Evolutionary conservation across 2,888 invertebrate species (phyloP), one percentile per base, ranked within the genome.

Genomic region (Limnephilus marmoratus): DNA sequence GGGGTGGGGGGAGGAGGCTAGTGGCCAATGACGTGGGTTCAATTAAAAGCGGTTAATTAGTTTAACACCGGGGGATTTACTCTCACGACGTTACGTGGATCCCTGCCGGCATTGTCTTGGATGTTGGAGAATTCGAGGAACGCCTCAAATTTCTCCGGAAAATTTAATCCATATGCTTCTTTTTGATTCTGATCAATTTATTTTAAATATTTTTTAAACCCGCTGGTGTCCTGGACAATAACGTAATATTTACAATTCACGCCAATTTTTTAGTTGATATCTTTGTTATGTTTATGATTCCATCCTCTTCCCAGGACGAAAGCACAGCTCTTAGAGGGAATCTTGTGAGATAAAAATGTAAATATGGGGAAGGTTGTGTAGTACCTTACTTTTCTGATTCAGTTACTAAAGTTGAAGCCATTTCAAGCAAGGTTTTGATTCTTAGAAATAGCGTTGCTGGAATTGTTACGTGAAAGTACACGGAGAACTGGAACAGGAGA

Each of bases 21-120:
- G 82, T 82, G 49, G 81, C 90, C 82, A 53, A 90, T 90, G 45
- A 13, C 45, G 88, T n/a, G 41, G 31, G 82, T 81, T 90, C 81
- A 90, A 90, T 90, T 90, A 90, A 41, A 89, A 82, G 45, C 82
- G 49, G 90, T 90, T 82, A 90, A 90, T 90, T 90, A 81, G 45
- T 90, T 90, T 81, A 81, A 45, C 82, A 81, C 82, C 88, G 68
- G 15, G 68, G 88, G 88, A 80, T 89, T 31, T 49, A 29, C 88
- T 49, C 53, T 53, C 88, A 31, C 68, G 34, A 45, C 34, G 34
- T 31, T n/a, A 89, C 31, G n/a, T 86, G 41, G 41, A 41, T 37
- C 37, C 37, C 85, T 85, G n/a, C 41, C 85, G 45, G 29, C 45
- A 86, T 86, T 86, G 45, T 86, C 45, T 86, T 86, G 24, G 15